Evolutionary conservation across 2,113 vertebrate genomes (phyloP), one percentile per base, ranked within the genome.

Genomic region (Labeo catla): DNA sequence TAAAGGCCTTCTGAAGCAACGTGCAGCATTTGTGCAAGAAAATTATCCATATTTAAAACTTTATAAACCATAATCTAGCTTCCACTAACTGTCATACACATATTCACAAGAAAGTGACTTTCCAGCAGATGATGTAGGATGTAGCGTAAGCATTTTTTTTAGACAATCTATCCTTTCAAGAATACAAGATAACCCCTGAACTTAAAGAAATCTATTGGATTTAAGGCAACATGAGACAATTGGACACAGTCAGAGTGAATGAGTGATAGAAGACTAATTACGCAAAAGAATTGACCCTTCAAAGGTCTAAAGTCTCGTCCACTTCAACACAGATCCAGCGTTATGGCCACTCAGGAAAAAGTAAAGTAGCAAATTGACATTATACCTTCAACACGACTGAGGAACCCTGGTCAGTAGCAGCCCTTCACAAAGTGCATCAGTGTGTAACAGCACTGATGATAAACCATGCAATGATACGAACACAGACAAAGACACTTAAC

Each of bases 241-340:
- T 65, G 85, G 70, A 84, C 76, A 85, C 21, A 86, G 84, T 8
- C 15, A 61, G 43, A 73, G 63, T 84, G 76, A 87, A 80, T 28
- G 4, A 87, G 84, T 90, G 83, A 92, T 47, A 86, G 89, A 89
- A 91, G 87, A 73, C 88, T 82, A 93, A 85, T 83, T 1, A 81
- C 89, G 91, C 80, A 45, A 85, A 89, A 91, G 84, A 91, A 92
- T 90, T 91, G 90, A 87, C 89, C 90, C 86, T 79, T 89, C 88
- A 90, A 15, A 91, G 90, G 57, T 65, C 28, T 15, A 1, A n/a
- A 54, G 65, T 83, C 12, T 70, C 57, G 90, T 89, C 82, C 90
- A 91, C 87, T 91, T 80, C 85, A 93, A 91, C 90, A 91, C 89
- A 91, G 92, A 90, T 91, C 87, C 86, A 90, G 88, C 86, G 88